Percentiles rank a stretch among this genome's conserved stretches.
Evolutionary conservation across 1,140 invertebrate species (phyloP).

Genomic region (Rhyzopertha dominica): DNA sequence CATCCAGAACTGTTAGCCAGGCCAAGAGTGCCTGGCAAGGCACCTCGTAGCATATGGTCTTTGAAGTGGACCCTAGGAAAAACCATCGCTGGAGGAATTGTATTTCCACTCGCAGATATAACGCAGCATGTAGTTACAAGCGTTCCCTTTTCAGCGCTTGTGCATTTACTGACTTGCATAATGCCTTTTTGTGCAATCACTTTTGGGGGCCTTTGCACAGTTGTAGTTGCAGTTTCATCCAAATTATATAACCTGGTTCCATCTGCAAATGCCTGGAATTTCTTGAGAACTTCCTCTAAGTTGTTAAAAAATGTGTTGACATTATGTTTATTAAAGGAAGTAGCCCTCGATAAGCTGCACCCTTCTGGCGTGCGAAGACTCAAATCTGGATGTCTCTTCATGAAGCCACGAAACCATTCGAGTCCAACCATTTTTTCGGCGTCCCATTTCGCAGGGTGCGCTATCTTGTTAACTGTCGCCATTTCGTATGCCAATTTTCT

Average conservation of each 20-base stretch:
- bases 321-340: slow-evolving; percentile 41
- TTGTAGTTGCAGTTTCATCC: slow-evolving; percentile 46
- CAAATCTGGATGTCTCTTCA: slow-evolving; percentile 40
- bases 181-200: slow-evolving; percentile 38
- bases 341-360: slow-evolving; percentile 44
- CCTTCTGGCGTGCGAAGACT: slow-evolving; percentile 44
- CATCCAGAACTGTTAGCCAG: slow-evolving; percentile 43
- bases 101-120: slow-evolving; percentile 42
- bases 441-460: slow-evolving; percentile 36
- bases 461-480: slow-evolving; percentile 35
- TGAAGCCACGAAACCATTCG: slow-evolving; percentile 43
- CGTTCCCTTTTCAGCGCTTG: slow-evolving; percentile 30
- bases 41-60: slow-evolving; percentile 37
- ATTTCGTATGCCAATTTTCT: slow-evolving; percentile 43
- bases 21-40: slow-evolving; percentile 42
- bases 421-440: slow-evolving; percentile 37
- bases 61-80: slow-evolving; percentile 43
- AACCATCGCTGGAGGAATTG: slow-evolving; percentile 32
- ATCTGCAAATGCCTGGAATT: slow-evolving; percentile 20
- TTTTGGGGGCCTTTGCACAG: slow-evolving; percentile 44
- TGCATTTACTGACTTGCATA: slow-evolving; percentile 41
- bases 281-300: slow-evolving; percentile 30
- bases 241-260: slow-evolving; percentile 43
- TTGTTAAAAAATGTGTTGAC: slow-evolving; percentile 15
- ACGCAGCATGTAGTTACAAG: slow-evolving; percentile 41